A percentile compares a stretch with the other conserved stretches of the same genome.
Evolutionary conservation across 2,888 invertebrate genomes (phyloP).

Genomic region (Volucella zonaria): DNA sequence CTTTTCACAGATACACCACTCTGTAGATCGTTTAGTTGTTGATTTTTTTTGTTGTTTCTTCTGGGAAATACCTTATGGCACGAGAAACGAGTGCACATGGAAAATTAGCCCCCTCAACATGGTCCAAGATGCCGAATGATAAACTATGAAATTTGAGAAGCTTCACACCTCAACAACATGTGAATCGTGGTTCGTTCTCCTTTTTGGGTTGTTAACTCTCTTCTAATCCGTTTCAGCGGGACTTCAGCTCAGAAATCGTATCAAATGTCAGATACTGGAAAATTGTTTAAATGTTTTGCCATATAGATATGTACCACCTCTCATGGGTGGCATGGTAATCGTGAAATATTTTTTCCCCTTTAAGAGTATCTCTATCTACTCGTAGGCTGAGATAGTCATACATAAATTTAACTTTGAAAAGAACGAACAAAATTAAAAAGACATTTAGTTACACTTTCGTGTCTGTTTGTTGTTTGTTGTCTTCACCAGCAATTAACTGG

Average conservation of each 20-base stretch:
- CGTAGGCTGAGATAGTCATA: neutral
- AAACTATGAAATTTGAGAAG: constrained; percentile 58
- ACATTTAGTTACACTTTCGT: constrained; percentile 34
- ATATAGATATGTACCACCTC: neutral
- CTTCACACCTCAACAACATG: constrained; percentile 62
- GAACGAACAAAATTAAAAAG: constrained; percentile 10
- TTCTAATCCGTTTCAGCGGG: constrained; percentile 21
- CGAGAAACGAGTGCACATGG: constrained; percentile 39
- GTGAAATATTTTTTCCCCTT: constrained; percentile 9
- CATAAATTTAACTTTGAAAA: constrained; percentile 29
- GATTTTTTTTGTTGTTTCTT: constrained; percentile 12
- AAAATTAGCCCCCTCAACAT: constrained; percentile 52
- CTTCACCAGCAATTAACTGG: constrained; percentile 16
- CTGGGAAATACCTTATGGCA: constrained; percentile 15
- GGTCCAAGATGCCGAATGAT: constrained; percentile 53
- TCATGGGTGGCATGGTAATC: constrained; percentile 51
- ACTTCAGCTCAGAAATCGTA: constrained; percentile 59
- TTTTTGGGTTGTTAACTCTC: neutral
- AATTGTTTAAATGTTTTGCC: constrained; percentile 54
- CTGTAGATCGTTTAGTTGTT: constrained; percentile 18
- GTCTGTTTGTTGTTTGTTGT: constrained; percentile 1
- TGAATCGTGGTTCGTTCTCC: constrained; percentile 14
- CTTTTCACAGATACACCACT: neutral
- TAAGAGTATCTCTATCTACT: neutral
- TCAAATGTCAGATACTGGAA: constrained; percentile 51